Evolutionary conservation across 2,888 invertebrate species (phyloP), one percentile per base, ranked within the genome.

Genomic region (Drosophila mimica): DNA sequence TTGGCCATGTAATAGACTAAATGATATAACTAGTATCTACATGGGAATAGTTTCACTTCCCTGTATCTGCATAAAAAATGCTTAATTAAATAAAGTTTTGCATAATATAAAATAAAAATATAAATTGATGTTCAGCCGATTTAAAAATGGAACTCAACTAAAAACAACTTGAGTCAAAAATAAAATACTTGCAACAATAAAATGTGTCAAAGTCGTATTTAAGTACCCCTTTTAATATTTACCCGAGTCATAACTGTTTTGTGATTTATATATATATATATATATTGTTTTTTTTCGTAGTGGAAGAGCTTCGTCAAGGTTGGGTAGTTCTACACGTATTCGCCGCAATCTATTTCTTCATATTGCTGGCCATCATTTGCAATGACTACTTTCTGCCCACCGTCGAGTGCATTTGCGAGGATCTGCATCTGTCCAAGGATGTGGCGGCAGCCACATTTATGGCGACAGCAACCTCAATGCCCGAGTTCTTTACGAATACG

Each of bases 361-460:
- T 97, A 0, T 94, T 97, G 11, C 94, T 99, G 57, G 98, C 98
- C 0, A 95, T 97, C 54, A 96, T 98, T 6, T 99, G 98, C 93
- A 98, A 98, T 91, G 96, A 97, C 88, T 99, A 97, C 91, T 98
- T 99, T 91, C 95, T 99, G 46, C 98, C 98, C 0, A 96, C 98
- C 15, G 96, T 99, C 15, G 98, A 98, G 93, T 94, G 96, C 70
- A 97, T 98, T 79, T 98, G 98, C 91, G 95, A 96, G 77, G 96
- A 96, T 92, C 92, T 97, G 49, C 95, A 96, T 85, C 94, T 97
- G 86, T 95, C 96, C 15, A 95, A 95, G 94, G 98, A 99, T 93
- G 97, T 99, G 17, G 99, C 98, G 0, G 99, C 98, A 0, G 99
- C 99, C 4, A 99, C 99, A 0, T 99, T 99, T 88, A 98, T 99